Conservation (phyloP, 2,113 vertebrate genomes). For the Macrotis lagotis region DNA sequence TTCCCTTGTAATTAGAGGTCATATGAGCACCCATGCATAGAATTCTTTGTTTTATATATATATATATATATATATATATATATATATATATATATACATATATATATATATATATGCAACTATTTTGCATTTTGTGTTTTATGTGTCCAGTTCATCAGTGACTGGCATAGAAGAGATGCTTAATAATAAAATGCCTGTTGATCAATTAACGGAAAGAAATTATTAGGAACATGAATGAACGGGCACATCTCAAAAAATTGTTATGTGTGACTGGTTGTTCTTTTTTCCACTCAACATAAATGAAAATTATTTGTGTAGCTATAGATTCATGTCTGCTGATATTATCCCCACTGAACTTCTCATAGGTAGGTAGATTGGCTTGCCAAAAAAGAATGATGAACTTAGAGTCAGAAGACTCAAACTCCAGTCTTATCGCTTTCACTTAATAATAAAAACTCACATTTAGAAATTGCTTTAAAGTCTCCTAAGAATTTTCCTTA, state of each 20-base stretch:
- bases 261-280: slow-evolving; percentile 55
- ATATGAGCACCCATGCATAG: not conserved
- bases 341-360: not conserved
- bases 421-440: not conserved
- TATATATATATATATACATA: too few species aligned
- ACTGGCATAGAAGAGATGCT: not conserved
- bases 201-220: not conserved
- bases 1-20: not conserved
- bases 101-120: too few species aligned
- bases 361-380: not conserved
- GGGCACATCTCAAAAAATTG: slow-evolving; percentile 31
- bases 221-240: not conserved
- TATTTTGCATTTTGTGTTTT: too few species aligned
- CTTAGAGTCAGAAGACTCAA: not conserved
- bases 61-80: not conserved
- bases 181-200: not conserved
- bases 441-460: not conserved
- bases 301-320: slow-evolving; percentile 25
- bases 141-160: not conserved
- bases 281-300: not conserved
- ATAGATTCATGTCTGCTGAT: not conserved
- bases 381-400: not conserved
- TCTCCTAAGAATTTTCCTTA: not conserved
- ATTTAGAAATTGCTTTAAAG: not conserved
- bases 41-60: slow-evolving; percentile 2